Conservation (phyloP, 2,888 invertebrate genomes). For the Lochmaea capreae region DNA sequence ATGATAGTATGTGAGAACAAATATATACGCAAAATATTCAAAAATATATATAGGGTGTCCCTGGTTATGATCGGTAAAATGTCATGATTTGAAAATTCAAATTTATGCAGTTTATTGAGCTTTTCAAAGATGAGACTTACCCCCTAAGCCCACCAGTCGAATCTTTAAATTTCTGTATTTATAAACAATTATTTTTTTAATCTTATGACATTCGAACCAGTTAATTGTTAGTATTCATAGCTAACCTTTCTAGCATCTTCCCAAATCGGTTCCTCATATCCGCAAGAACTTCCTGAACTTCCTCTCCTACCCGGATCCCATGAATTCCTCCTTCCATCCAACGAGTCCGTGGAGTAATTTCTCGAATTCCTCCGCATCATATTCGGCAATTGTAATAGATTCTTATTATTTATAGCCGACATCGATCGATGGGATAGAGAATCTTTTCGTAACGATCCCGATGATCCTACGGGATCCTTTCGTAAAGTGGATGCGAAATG, state of each 20-base stretch:
- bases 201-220: not conserved
- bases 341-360: conserved; percentile 76
- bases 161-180: too few species aligned
- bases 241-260: conserved; percentile 68
- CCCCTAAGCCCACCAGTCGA: too few species aligned
- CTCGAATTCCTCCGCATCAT: conserved; percentile 68
- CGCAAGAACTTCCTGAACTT: conserved; percentile 71
- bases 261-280: conserved; percentile 71
- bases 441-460: conserved; percentile 56
- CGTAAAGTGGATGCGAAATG: conserved; percentile 77
- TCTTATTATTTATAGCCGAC: conserved; percentile 55
- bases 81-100: too few species aligned
- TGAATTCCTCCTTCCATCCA: conserved; percentile 76
- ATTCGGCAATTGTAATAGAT: conserved; percentile 65
- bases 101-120: too few species aligned
- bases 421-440: conserved; percentile 58
- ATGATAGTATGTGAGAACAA: not conserved
- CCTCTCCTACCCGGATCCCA: conserved; percentile 77
- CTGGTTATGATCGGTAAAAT: too few species aligned
- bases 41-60: too few species aligned
- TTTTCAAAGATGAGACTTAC: too few species aligned
- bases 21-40: too few species aligned
- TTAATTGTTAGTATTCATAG: not conserved
- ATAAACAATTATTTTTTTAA: not conserved
- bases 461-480: conserved; percentile 65